phyloP scores from a whole-genome alignment of 2,113 vertebrate species.

The Gavialis gangeticus region DNA sequence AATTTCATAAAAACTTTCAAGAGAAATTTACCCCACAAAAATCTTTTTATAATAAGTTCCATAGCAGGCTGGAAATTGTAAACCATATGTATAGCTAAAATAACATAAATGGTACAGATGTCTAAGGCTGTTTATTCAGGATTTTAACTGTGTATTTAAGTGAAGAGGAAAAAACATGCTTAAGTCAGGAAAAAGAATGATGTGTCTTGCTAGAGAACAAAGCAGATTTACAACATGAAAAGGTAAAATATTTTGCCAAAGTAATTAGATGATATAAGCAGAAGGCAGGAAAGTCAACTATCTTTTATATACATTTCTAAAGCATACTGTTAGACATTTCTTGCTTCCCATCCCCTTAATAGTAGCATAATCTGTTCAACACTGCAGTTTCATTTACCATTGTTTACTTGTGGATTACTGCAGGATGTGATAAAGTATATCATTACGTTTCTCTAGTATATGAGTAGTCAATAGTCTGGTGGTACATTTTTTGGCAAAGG shows the following conservation, averaged over 20 bases:
- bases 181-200: slow-evolving; percentile 48
- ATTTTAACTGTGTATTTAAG: slow-evolving; percentile 23
- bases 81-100: neutral
- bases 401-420: slow-evolving; percentile 25
- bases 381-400: slow-evolving; percentile 43
- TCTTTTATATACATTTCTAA: slow-evolving; percentile 67
- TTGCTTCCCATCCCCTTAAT: slow-evolving; percentile 10
- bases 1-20: neutral
- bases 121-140: slow-evolving; percentile 1
- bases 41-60: neutral
- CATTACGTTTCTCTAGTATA: neutral
- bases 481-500: neutral
- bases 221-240: slow-evolving; percentile 62
- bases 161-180: slow-evolving; percentile 15
- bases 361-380: slow-evolving; percentile 28
- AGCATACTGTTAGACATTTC: slow-evolving; percentile 52
- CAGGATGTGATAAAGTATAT: neutral
- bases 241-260: slow-evolving; percentile 5
- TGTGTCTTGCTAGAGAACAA: slow-evolving; percentile 37
- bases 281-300: slow-evolving; percentile 45
- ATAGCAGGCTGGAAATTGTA: neutral
- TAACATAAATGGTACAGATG: neutral
- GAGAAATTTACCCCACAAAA: neutral
- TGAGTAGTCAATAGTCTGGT: neutral
- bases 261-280: slow-evolving; percentile 70